Evolutionary conservation across 1,140 invertebrate genomes (phyloP).

Genomic region (Drosophila prosaltans): DNA sequence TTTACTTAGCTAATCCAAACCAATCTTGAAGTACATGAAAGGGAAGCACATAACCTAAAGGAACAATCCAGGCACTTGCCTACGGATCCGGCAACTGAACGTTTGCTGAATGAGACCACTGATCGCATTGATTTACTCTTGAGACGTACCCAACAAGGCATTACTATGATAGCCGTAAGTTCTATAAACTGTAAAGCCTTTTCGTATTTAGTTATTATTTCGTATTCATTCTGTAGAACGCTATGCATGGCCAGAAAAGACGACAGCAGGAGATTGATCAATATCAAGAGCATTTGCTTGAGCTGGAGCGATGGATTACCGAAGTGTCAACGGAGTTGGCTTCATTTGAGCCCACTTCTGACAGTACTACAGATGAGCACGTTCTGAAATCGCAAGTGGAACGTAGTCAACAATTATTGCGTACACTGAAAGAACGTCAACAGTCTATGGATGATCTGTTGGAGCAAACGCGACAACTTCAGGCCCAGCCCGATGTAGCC

Average conservation of each 20-base stretch:
- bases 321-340: constrained; percentile 73
- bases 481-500: constrained; percentile 76
- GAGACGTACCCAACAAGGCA: constrained; percentile 77
- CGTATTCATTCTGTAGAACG: constrained; percentile 78
- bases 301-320: constrained; percentile 87
- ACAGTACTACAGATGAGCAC: constrained; percentile 69
- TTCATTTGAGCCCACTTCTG: constrained; percentile 64
- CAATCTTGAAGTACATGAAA: constrained; percentile 78
- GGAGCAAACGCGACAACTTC: constrained; percentile 71
- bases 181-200: neutral
- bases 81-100: constrained; percentile 72
- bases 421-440: constrained; percentile 74
- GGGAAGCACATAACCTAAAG: constrained; percentile 65
- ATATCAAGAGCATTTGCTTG: constrained; percentile 86
- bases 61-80: constrained; percentile 63
- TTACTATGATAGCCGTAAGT: constrained; percentile 80
- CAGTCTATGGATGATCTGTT: constrained; percentile 76
- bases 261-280: constrained; percentile 85
- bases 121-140: constrained; percentile 78
- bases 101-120: constrained; percentile 70
- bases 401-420: constrained; percentile 68
- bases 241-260: constrained; percentile 84
- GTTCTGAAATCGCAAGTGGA: constrained; percentile 72
- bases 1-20: constrained; percentile 75
- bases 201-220: neutral